A percentile compares a stretch with the other conserved stretches of the same genome.
phyloP scores from a whole-genome alignment of 1,140 invertebrate species.

The Cherax destructor region DNA sequence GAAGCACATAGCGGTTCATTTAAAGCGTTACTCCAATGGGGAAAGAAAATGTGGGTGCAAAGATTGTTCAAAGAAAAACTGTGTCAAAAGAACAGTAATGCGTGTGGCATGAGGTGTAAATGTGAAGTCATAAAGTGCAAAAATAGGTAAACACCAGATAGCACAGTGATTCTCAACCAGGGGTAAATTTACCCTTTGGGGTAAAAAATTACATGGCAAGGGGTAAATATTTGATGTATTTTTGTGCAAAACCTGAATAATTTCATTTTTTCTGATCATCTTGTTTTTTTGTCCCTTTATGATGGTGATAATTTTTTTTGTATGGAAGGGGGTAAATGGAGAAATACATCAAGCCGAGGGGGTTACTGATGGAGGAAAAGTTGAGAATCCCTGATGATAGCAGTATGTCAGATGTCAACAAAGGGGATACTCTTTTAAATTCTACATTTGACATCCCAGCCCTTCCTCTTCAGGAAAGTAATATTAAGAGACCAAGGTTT shows the following conservation, averaged over 20 bases:
- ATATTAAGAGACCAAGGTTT: constrained; percentile 3
- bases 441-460: constrained; percentile 40
- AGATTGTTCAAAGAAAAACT: constrained; percentile 52
- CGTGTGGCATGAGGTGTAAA: constrained; percentile 49
- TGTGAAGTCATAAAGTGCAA: constrained; percentile 45
- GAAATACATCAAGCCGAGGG: too few species aligned
- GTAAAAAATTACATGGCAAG: too few species aligned
- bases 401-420: constrained; percentile 25
- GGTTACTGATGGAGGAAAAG: too few species aligned
- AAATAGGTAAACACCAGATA: constrained; percentile 30
- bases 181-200: too few species aligned
- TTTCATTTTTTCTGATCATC: too few species aligned
- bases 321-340: too few species aligned
- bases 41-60: constrained; percentile 56
- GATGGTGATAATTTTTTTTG: too few species aligned
- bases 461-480: constrained; percentile 32
- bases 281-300: too few species aligned
- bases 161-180: too few species aligned
- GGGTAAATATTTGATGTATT: too few species aligned
- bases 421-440: constrained; percentile 21
- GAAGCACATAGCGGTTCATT: neutral
- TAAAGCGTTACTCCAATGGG: constrained; percentile 42
- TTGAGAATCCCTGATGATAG: too few species aligned
- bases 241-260: too few species aligned
- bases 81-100: constrained; percentile 37